These are phyloP conservation scores for Phalacrocorax aristotelis DNA, from an alignment of 2,113 vertebrate genomes.

Conservation along the genomic window DNA sequence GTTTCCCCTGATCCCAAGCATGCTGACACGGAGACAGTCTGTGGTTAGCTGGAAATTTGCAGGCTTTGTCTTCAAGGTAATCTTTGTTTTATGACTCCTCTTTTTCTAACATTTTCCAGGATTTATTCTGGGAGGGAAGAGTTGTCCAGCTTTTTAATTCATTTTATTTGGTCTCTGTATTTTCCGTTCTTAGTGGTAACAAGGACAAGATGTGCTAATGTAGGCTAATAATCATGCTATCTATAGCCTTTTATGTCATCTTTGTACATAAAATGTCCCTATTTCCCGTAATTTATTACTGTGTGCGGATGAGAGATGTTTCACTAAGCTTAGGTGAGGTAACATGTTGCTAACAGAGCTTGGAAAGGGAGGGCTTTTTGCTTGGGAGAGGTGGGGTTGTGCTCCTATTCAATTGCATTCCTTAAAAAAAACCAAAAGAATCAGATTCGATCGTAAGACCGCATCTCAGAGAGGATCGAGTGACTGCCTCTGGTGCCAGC, in stretches of 20 bases:
- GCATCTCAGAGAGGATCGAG: background rate
- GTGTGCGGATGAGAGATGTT: background rate
- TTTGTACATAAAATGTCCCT: conserved; percentile 27
- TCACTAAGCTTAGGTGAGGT: conserved; percentile 20
- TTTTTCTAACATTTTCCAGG: background rate
- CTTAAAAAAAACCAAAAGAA: background rate
- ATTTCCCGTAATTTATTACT: background rate
- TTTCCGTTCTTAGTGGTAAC: background rate
- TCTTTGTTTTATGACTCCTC: background rate
- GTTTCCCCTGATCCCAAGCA: background rate
- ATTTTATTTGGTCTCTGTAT: background rate
- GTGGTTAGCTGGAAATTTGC: background rate
- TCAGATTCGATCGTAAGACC: background rate
- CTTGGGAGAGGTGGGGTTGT: background rate
- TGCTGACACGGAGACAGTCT: background rate
- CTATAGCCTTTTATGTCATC: conserved; percentile 31
- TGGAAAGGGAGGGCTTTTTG: background rate
- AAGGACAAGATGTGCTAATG: conserved; percentile 36
- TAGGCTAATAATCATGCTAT: conserved; percentile 7
- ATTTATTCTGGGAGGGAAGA: background rate
- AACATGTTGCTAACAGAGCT: background rate
- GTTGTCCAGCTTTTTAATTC: background rate
- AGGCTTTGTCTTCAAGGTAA: background rate
- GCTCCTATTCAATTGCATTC: background rate
- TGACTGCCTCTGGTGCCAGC: background rate